These are phyloP conservation scores for Dolichotis patagonum DNA, from an alignment of 2,113 vertebrate species.

Conservation along the genomic window DNA sequence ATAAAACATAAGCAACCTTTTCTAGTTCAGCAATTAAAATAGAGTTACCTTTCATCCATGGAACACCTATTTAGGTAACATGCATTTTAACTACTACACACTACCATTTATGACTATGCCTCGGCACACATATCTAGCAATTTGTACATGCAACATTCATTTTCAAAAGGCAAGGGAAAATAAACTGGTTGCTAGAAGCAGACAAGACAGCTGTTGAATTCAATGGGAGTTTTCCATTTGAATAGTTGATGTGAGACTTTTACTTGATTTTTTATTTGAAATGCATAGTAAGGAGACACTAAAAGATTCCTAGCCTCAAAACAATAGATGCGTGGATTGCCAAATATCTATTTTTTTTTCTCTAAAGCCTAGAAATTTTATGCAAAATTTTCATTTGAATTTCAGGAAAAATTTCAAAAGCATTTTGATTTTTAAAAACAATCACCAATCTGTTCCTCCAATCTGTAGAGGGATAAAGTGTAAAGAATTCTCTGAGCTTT, in stretches of 20 bases:
- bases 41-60: conserved; percentile 16
- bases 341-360: conserved; percentile 55
- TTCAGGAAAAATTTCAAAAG: conserved; percentile 69
- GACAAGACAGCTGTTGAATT: conserved; percentile 48
- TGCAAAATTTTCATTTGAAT: conserved; percentile 68
- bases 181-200: conserved; percentile 52
- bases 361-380: conserved; percentile 54
- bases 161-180: conserved; percentile 60
- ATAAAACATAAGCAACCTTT: conserved; percentile 52
- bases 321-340: conserved; percentile 34
- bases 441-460: conserved; percentile 57
- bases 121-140: conserved; percentile 17
- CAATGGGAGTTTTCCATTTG: conserved; percentile 29
- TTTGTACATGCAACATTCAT: background rate
- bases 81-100: conserved; percentile 46
- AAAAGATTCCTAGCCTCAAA: conserved; percentile 2
- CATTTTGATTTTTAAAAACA: conserved; percentile 53
- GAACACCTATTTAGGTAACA: conserved; percentile 48
- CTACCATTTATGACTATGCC: conserved; percentile 27
- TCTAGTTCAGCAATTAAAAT: conserved; percentile 36
- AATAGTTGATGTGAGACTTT: conserved; percentile 62
- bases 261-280: conserved; percentile 60
- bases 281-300: background rate
- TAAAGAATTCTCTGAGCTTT: conserved; percentile 21
- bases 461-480: conserved; percentile 17